Percentiles rank a stretch among this genome's conserved stretches.
phyloP scores from a whole-genome alignment of 2,113 vertebrate species.

The Heloderma charlesbogerti region DNA sequence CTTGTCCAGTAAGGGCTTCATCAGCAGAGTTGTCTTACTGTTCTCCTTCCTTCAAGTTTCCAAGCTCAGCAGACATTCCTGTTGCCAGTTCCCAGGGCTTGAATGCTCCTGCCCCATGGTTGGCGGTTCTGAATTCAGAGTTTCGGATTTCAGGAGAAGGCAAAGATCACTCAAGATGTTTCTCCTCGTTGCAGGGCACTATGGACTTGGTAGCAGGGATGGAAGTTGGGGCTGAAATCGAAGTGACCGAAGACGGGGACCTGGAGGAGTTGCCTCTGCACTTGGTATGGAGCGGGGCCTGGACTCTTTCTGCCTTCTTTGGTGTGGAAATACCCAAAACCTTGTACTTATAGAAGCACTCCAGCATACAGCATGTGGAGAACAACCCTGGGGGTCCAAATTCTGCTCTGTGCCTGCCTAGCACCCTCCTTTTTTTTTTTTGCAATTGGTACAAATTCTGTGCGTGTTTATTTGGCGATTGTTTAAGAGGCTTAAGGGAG shows the following conservation, averaged over 20 bases:
- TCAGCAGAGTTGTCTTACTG: background rate
- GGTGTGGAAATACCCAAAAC: background rate
- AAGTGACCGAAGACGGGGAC: constrained; percentile 30
- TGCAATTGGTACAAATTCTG: background rate
- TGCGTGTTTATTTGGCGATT: too few relatives aligned
- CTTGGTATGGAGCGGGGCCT: constrained; percentile 24
- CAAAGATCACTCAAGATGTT: background rate
- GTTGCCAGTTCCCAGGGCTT: background rate
- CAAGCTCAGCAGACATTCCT: background rate
- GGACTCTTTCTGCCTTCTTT: background rate
- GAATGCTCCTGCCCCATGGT: background rate
- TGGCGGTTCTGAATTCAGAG: background rate
- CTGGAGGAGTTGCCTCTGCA: constrained; percentile 40
- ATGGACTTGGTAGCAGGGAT: constrained; percentile 32
- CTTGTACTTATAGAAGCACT: background rate
- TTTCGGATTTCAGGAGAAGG: background rate
- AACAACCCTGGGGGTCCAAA: too few relatives aligned
- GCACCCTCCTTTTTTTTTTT: too few relatives aligned
- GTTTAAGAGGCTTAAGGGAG: background rate
- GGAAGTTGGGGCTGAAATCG: constrained; percentile 55
- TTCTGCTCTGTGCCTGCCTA: background rate
- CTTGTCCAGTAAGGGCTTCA: background rate
- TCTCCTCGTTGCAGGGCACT: background rate
- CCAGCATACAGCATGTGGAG: background rate
- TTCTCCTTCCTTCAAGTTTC: background rate